phyloP scores from a whole-genome alignment of 2,888 invertebrate species.

The Chrysolina haemoptera region DNA sequence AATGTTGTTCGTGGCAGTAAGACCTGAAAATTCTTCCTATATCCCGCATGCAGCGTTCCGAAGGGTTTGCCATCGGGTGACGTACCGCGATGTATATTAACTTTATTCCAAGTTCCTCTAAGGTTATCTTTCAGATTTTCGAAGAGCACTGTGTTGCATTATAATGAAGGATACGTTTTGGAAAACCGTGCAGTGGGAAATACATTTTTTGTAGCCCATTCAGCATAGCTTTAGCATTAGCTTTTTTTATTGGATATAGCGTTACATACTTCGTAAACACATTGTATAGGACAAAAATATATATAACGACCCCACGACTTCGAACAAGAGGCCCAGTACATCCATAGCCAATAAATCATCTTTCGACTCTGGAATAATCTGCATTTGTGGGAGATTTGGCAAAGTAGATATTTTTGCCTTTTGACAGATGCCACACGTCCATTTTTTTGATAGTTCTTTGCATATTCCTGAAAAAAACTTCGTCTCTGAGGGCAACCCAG shows the following conservation, averaged over 20 bases:
- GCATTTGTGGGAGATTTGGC: conserved; percentile 18
- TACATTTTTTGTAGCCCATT: conserved; percentile 22
- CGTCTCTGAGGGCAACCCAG: conserved; percentile 1
- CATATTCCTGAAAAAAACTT: not conserved
- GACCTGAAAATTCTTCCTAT: conserved; percentile 1
- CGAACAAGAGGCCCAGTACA: conserved; percentile 15
- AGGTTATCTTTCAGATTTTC: not conserved
- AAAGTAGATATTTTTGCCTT: conserved; percentile 22
- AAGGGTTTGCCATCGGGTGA: not conserved
- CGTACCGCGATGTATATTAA: not conserved
- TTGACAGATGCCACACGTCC: conserved; percentile 21
- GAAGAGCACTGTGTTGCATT: conserved; percentile 49
- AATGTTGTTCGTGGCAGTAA: not conserved
- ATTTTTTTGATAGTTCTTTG: not conserved
- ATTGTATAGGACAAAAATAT: not conserved
- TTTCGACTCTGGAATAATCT: conserved; percentile 20
- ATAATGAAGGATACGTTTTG: conserved; percentile 48
- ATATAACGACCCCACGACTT: not conserved
- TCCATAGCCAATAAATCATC: conserved; percentile 29
- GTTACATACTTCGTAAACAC: too few relatives aligned
- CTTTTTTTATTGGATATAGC: too few relatives aligned
- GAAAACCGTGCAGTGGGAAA: conserved; percentile 36
- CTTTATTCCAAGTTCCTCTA: not conserved
- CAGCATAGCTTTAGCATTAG: conserved; percentile 26
- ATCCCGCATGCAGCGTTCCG: too few relatives aligned